These are phyloP conservation scores for Aromia moschata DNA, from an alignment of 2,888 invertebrate genomes.

Conservation along the genomic window DNA sequence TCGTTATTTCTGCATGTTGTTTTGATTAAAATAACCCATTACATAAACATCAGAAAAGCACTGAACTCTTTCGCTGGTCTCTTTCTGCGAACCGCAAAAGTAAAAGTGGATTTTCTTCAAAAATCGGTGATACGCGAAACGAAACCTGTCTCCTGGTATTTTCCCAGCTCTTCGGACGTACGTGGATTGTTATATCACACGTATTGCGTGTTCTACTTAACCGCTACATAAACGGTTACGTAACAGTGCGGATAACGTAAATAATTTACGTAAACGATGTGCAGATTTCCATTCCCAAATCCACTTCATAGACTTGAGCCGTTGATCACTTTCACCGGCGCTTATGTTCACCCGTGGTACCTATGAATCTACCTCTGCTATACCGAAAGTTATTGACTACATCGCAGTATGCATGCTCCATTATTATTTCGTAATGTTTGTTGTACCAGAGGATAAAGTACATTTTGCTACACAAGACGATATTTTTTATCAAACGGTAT, in stretches of 20 bases:
- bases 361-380: too few relatives aligned
- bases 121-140: neutral
- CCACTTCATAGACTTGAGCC: constrained; percentile 5
- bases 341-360: too few relatives aligned
- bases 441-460: too few relatives aligned
- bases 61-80: too few relatives aligned
- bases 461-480: too few relatives aligned
- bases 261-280: constrained; percentile 14
- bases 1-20: too few relatives aligned
- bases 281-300: constrained; percentile 8
- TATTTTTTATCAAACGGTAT: too few relatives aligned
- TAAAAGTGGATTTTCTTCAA: constrained; percentile 9
- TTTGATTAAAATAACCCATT: too few relatives aligned
- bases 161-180: neutral
- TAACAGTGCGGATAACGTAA: constrained; percentile 13
- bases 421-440: too few relatives aligned
- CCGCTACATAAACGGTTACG: constrained; percentile 16
- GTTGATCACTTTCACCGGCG: constrained; percentile 15
- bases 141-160: constrained; percentile 10
- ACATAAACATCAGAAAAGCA: too few relatives aligned
- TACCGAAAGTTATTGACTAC: too few relatives aligned
- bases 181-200: constrained; percentile 12
- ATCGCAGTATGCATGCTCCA: too few relatives aligned
- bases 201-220: constrained; percentile 13
- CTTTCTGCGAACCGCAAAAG: neutral